phyloP scores from a whole-genome alignment of 2,888 invertebrate species.

The Agonum fuliginosum region DNA sequence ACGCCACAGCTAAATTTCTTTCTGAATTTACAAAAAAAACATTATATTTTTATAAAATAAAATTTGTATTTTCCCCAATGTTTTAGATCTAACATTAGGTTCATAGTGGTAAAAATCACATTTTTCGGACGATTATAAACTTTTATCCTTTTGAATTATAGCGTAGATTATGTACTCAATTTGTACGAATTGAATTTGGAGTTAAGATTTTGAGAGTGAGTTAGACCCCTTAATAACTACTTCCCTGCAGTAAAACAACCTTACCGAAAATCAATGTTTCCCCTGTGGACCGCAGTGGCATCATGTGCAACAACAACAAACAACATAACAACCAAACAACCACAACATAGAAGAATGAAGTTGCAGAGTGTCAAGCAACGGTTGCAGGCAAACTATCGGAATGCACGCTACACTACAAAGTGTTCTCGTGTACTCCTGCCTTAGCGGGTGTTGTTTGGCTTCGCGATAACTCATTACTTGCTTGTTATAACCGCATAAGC shows the following conservation, averaged over 20 bases:
- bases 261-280: conserved; percentile 12
- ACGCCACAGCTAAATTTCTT: no score
- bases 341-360: not conserved
- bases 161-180: no score
- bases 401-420: not conserved
- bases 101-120: no score
- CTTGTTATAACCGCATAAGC: not conserved
- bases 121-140: no score
- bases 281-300: not conserved
- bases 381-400: not conserved
- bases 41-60: no score
- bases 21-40: no score
- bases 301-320: not conserved
- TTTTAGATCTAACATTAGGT: no score
- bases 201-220: no score
- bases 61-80: no score
- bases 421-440: not conserved
- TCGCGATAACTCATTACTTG: not conserved
- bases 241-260: not conserved
- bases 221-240: no score
- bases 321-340: not conserved
- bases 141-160: no score
- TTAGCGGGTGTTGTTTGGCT: conserved; percentile 2
- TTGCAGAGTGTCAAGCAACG: conserved; percentile 7
- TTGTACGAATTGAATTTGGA: no score